Base-by-base conservation (phyloP, 2,888 invertebrate genomes). In the Eumacrocentrus americanus region DNA sequence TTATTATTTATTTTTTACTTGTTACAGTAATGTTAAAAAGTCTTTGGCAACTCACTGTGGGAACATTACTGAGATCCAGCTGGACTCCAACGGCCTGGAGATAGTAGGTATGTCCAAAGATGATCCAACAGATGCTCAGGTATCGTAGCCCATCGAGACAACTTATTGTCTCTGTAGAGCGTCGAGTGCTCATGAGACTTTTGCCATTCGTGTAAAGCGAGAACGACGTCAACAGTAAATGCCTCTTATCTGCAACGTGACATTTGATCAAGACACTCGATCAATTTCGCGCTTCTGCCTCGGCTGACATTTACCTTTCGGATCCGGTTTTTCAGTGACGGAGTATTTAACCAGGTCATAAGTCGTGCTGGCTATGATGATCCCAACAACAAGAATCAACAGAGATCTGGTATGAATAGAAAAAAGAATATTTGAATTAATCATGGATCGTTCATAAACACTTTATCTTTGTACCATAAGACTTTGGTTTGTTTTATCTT, bases 121-220 rank as follows among this genome's bases (percentile, higher is more conserved):
- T 72, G 12, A 81, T 77, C 80, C 80, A 80, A 42, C 75, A 77
- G 7, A 79, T 79, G 29, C 77, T 78, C 14, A 81, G 59, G 60
- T 72, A 82, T 9, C 83, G 74, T 7, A 84, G 64, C 1, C 84
- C 83, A 62, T 84, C 78, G 5, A 83, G 66, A 61, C 80, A 82
- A 1, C 61, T 63, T 4, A 83, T 75, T 1, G 72, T 69, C n/a
- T 70, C 66, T 0, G 62, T 54, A 1, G 38, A 38, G 38, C 73
- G 67, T 14, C 67, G 60, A 0, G 72, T 74, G 12, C 50, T 67
- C 16, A 78, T 22, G 1, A 83, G 63, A 56, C 70, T 73, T 11
- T 74, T 74, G 16, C 77, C 74, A 61, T 83, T 83, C 1, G 75
- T 74, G 58, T 80, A 77, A 7, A 80, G 57, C 2, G 83, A 82